phyloP scores from a whole-genome alignment of 1,140 invertebrate genomes.

The Amyelois transitella region DNA sequence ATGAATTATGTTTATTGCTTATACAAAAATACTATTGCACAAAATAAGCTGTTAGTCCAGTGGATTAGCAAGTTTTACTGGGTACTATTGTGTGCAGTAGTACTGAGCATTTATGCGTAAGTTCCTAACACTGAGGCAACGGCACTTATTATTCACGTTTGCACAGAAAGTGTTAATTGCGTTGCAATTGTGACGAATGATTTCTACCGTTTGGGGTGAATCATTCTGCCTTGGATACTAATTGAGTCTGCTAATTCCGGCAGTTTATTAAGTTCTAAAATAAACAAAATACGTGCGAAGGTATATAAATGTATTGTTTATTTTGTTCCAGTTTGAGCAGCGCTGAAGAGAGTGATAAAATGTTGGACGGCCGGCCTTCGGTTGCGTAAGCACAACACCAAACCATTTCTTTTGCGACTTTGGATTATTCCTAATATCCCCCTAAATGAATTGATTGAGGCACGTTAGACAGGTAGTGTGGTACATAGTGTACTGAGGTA shows the following conservation, averaged over 20 bases:
- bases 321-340: constrained; percentile 74
- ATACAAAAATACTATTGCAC: too few species aligned
- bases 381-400: constrained; percentile 75
- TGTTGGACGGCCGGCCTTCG: constrained; percentile 79
- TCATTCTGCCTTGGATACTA: neutral
- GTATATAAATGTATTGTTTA: neutral
- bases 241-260: too few species aligned
- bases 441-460: constrained; percentile 14
- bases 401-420: constrained; percentile 16
- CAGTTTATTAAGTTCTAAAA: too few species aligned
- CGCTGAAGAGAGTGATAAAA: constrained; percentile 79
- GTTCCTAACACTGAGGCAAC: neutral
- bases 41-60: too few species aligned
- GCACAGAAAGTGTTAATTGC: neutral
- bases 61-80: neutral
- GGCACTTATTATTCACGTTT: neutral
- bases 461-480: constrained; percentile 15
- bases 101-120: neutral
- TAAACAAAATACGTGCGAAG: too few species aligned
- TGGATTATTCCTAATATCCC: constrained; percentile 31
- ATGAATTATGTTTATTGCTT: too few species aligned
- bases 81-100: neutral
- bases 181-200: neutral
- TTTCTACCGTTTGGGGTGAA: neutral
- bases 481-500: constrained; percentile 21